Percentiles rank a stretch among this genome's conserved stretches.
These are phyloP conservation scores for Nudaria mundana DNA, from an alignment of 2,888 invertebrate species.

Conservation along the genomic window DNA sequence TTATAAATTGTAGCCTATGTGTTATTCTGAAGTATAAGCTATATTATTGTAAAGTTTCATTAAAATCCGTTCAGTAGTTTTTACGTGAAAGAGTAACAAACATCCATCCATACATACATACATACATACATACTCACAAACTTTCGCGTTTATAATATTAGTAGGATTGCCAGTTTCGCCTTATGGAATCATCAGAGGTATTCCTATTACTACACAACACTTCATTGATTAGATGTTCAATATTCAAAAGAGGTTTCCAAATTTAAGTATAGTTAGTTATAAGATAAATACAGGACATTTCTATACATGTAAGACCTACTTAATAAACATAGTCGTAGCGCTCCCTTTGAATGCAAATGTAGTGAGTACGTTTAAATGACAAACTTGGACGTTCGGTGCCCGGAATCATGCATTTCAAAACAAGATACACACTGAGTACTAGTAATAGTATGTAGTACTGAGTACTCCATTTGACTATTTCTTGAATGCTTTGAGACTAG, in stretches of 20 bases:
- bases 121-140: no score
- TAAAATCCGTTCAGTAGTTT: no score
- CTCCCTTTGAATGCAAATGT: slow-evolving; percentile 7
- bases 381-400: slow-evolving; percentile 5
- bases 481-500: slow-evolving; percentile 10
- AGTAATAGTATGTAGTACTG: no score
- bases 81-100: no score
- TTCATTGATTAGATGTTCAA: neutral
- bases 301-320: neutral
- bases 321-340: neutral
- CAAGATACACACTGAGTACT: neutral
- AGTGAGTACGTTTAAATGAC: slow-evolving; percentile 2
- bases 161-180: no score
- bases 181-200: no score
- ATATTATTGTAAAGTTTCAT: no score
- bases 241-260: neutral
- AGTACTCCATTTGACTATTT: neutral
- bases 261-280: neutral
- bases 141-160: no score
- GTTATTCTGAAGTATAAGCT: no score
- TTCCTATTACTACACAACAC: no score
- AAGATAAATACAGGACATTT: neutral
- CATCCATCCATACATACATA: no score
- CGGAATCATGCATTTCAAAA: slow-evolving; percentile 1
- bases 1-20: no score